phyloP scores from a whole-genome alignment of 2,113 vertebrate genomes.

The Trachemys scripta region DNA sequence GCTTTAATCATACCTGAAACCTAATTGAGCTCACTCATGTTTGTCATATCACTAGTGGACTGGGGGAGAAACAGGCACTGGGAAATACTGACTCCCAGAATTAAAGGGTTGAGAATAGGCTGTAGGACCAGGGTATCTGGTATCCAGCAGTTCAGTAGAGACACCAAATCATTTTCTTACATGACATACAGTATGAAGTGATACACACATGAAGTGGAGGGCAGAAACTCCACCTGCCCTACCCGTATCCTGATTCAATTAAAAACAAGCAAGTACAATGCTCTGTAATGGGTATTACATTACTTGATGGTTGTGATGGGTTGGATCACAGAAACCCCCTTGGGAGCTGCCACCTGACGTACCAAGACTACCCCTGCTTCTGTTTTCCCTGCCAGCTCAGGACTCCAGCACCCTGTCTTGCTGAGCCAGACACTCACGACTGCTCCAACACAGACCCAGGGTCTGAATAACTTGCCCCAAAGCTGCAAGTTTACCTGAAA shows the following conservation, averaged over 20 bases:
- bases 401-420: too few relatives aligned
- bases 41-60: background rate
- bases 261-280: background rate
- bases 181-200: background rate
- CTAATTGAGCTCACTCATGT: background rate
- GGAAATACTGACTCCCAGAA: background rate
- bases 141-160: background rate
- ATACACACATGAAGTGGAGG: background rate
- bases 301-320: rapidly evolving
- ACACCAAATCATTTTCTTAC: background rate
- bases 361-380: too few relatives aligned
- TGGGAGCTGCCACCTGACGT: too few relatives aligned
- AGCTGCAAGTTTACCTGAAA: too few relatives aligned
- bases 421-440: too few relatives aligned
- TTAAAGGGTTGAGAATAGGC: rapidly evolving
- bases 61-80: background rate
- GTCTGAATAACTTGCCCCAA: too few relatives aligned
- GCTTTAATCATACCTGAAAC: background rate
- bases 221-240: background rate
- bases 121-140: background rate
- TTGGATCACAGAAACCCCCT: too few relatives aligned
- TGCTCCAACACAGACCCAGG: too few relatives aligned
- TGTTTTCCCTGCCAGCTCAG: too few relatives aligned
- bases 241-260: background rate
- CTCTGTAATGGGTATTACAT: background rate